A percentile compares a stretch with the other conserved stretches of the same genome.
Evolutionary conservation across 2,797 vertebrate genomes (phyloP).

Genomic region (Melanotaenia maccullochi): DNA sequence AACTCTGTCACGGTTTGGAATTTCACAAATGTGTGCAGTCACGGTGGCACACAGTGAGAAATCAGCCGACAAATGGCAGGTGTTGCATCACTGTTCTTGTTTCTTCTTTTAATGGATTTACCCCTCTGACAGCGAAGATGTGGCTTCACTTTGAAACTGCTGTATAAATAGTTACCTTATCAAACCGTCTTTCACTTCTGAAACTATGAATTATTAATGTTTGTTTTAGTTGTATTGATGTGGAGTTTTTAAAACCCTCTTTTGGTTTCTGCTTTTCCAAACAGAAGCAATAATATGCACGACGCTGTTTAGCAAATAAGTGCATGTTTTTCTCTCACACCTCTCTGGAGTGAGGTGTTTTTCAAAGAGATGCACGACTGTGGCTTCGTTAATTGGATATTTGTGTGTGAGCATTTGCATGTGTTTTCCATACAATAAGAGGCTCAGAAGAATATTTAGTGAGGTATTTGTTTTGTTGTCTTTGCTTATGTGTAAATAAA

Average conservation of each 20-base stretch:
- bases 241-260: slow-evolving; percentile 40
- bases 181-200: slow-evolving; percentile 39
- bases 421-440: slow-evolving; percentile 17
- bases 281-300: slow-evolving; percentile 16
- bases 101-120: slow-evolving; percentile 53
- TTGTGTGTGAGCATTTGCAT: slow-evolving; percentile 9
- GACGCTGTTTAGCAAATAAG: slow-evolving; percentile 35
- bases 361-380: slow-evolving; percentile 11
- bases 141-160: slow-evolving; percentile 45
- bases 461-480: slow-evolving; percentile 21
- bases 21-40: slow-evolving; percentile 45
- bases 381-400: slow-evolving; percentile 26
- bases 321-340: slow-evolving; percentile 3
- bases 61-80: slow-evolving; percentile 54
- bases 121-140: slow-evolving; percentile 41
- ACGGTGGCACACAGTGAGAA: slow-evolving; percentile 32
- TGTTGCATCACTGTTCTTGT: slow-evolving; percentile 51
- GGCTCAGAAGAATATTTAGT: slow-evolving; percentile 38
- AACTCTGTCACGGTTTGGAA: slow-evolving; percentile 54
- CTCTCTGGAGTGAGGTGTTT: slow-evolving; percentile 8
- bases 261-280: slow-evolving; percentile 25
- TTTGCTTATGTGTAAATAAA: slow-evolving; percentile 15
- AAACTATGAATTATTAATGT: slow-evolving; percentile 53
- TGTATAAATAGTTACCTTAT: slow-evolving; percentile 47
- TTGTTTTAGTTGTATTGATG: slow-evolving; percentile 25